Evolutionary conservation across 2,888 invertebrate species (phyloP).

Genomic region (Cremastinae sp.): DNA sequence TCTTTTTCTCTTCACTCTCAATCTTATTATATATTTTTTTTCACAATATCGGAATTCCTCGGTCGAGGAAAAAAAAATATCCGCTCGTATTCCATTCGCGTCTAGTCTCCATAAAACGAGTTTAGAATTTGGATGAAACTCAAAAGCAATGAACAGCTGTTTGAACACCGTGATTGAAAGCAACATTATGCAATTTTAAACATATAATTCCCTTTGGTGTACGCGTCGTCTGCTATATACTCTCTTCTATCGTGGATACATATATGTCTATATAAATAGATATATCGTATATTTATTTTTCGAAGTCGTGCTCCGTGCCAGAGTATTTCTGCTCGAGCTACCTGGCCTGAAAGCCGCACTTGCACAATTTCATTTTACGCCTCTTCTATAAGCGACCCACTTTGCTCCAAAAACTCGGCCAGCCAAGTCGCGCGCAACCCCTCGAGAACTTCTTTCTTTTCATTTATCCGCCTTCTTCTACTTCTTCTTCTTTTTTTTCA

Average conservation of each 20-base stretch:
- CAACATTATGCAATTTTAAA: constrained; percentile 67
- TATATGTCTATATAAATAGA: constrained; percentile 56
- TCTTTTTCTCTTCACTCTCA: constrained; percentile 13
- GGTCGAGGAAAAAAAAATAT: neutral
- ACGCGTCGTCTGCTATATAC: constrained; percentile 1
- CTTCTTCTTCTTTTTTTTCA: neutral
- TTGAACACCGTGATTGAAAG: constrained; percentile 51
- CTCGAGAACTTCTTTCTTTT: neutral
- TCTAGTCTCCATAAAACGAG: constrained; percentile 35
- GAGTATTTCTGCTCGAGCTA: constrained; percentile 71
- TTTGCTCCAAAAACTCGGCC: constrained; percentile 59
- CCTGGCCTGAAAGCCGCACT: constrained; percentile 64
- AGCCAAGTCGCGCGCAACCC: constrained; percentile 34
- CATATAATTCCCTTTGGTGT: constrained; percentile 29
- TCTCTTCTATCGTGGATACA: constrained; percentile 36
- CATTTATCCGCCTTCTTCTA: too few species aligned
- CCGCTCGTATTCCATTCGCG: neutral
- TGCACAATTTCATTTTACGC: constrained; percentile 71
- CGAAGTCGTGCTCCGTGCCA: constrained; percentile 67
- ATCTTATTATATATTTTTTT: constrained; percentile 5
- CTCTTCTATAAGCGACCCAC: constrained; percentile 66
- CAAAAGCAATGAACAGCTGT: constrained; percentile 66
- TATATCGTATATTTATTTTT: constrained; percentile 66
- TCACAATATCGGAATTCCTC: neutral
- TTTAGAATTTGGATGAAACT: constrained; percentile 68